A percentile compares a stretch with the other conserved stretches of the same genome.
Evolutionary conservation across 1,140 invertebrate genomes (phyloP).

Genomic region (Pantala flavescens): DNA sequence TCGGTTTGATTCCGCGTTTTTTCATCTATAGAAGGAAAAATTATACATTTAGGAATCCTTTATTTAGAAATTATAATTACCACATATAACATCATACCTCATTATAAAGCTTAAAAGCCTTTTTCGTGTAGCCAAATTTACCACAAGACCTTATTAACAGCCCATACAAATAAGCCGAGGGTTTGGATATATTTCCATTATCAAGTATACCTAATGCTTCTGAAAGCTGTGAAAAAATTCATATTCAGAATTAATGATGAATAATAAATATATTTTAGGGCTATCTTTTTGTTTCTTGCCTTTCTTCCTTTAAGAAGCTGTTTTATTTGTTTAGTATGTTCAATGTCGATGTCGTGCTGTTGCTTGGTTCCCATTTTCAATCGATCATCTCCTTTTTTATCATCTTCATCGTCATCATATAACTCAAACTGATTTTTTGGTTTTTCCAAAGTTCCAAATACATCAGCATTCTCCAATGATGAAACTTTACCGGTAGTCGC

Average conservation of each 20-base stretch:
- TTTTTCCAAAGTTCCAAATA: slow-evolving; percentile 32
- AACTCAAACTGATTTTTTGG: slow-evolving; percentile 2
- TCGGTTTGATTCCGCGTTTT: slow-evolving; percentile 52
- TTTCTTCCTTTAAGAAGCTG: slow-evolving; percentile 46
- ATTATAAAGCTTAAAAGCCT: slow-evolving; percentile 71
- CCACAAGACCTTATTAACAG: slow-evolving; percentile 70
- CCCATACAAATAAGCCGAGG: slow-evolving; percentile 66
- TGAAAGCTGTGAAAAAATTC: slow-evolving; percentile 25
- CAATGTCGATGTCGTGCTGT: slow-evolving; percentile 36
- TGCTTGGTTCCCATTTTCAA: slow-evolving; percentile 24
- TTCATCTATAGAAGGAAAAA: slow-evolving; percentile 50
- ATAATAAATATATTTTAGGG: too few species aligned
- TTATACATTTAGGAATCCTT: slow-evolving; percentile 8
- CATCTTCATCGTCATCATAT: slow-evolving; percentile 17
- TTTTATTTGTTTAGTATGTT: slow-evolving; percentile 60
- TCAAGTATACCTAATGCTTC: slow-evolving; percentile 68
- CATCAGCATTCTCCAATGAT: slow-evolving; percentile 22
- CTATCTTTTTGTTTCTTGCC: slow-evolving; percentile 32
- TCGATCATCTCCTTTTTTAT: slow-evolving; percentile 28
- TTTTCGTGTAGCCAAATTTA: slow-evolving; percentile 65
- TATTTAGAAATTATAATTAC: background rate
- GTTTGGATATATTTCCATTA: slow-evolving; percentile 63
- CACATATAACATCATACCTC: slow-evolving; percentile 33
- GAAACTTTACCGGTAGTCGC: background rate
- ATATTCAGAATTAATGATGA: background rate